Conservation (phyloP, 1,140 invertebrate species). For the Drosophila arizonae region DNA sequence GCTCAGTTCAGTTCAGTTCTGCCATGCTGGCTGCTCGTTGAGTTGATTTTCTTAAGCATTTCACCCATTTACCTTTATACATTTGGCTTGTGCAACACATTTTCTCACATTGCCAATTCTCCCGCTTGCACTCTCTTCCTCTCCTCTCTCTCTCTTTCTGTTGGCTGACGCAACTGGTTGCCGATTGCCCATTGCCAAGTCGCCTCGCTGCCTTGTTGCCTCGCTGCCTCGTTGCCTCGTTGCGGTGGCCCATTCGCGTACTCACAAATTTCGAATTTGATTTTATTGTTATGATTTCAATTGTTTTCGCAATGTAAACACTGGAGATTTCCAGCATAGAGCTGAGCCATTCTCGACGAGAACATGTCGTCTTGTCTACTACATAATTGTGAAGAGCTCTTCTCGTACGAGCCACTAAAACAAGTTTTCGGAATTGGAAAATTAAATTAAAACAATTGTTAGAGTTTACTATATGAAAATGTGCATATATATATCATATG, state of each 20-base stretch:
- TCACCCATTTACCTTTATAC: constrained; percentile 74
- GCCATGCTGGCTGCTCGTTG: constrained; percentile 49
- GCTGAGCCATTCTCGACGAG: constrained; percentile 14
- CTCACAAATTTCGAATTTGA: constrained; percentile 77
- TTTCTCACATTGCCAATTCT: constrained; percentile 61
- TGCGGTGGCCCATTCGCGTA: constrained; percentile 16
- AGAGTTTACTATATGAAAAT: too few species aligned
- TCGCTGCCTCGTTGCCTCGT: constrained; percentile 8
- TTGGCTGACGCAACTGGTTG: constrained; percentile 73
- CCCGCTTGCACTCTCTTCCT: neutral
- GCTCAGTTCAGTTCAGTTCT: constrained; percentile 30
- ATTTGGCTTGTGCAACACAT: constrained; percentile 59
- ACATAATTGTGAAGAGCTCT: constrained; percentile 12
- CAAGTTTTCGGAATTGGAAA: neutral
- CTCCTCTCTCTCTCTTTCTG: neutral
- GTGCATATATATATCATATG: too few species aligned
- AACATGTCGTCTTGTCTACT: constrained; percentile 18
- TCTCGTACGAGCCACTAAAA: neutral
- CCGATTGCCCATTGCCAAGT: constrained; percentile 39
- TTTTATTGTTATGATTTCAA: constrained; percentile 80
- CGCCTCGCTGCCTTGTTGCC: constrained; percentile 19
- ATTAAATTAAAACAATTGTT: neutral
- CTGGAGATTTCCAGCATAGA: constrained; percentile 61
- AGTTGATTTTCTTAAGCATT: constrained; percentile 79
- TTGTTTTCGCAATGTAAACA: constrained; percentile 73